Evolutionary conservation across 2,888 invertebrate genomes (phyloP).

Genomic region (Torymus auratus): DNA sequence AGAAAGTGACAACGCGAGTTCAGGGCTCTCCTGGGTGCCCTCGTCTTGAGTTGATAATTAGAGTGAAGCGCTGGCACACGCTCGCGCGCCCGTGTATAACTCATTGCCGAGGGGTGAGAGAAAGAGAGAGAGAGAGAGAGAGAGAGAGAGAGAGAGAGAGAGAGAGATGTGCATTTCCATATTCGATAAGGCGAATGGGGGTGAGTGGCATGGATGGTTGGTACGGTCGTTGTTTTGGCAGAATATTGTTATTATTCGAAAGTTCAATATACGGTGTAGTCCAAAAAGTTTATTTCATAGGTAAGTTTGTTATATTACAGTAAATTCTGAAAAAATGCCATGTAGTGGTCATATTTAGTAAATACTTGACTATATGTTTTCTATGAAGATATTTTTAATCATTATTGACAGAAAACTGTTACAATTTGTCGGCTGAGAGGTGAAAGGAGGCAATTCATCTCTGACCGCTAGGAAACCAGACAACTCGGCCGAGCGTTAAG

Average conservation of each 20-base stretch:
- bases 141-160: neutral
- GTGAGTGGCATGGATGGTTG: neutral
- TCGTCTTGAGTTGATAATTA: slow-evolving; percentile 71
- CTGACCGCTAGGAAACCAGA: no score
- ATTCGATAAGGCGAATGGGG: slow-evolving; percentile 38
- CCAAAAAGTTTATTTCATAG: no score
- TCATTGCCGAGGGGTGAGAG: slow-evolving; percentile 35
- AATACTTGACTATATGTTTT: no score
- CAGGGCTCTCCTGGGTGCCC: slow-evolving; percentile 69
- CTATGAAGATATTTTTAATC: no score
- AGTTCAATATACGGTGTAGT: neutral
- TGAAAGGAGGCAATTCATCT: no score
- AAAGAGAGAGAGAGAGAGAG: neutral
- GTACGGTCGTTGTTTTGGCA: neutral
- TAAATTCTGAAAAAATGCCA: no score
- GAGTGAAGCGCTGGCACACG: slow-evolving; percentile 62
- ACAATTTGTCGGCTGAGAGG: no score
- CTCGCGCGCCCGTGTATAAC: slow-evolving; percentile 39
- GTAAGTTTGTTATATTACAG: no score
- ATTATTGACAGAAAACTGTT: no score
- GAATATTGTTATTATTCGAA: neutral
- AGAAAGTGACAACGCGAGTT: slow-evolving; percentile 57
- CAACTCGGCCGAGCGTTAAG: no score
- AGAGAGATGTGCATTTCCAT: slow-evolving; percentile 49
- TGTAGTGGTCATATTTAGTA: no score